Evolutionary conservation across 1,140 invertebrate species (phyloP).

Genomic region (Semibalanus balanoides): DNA sequence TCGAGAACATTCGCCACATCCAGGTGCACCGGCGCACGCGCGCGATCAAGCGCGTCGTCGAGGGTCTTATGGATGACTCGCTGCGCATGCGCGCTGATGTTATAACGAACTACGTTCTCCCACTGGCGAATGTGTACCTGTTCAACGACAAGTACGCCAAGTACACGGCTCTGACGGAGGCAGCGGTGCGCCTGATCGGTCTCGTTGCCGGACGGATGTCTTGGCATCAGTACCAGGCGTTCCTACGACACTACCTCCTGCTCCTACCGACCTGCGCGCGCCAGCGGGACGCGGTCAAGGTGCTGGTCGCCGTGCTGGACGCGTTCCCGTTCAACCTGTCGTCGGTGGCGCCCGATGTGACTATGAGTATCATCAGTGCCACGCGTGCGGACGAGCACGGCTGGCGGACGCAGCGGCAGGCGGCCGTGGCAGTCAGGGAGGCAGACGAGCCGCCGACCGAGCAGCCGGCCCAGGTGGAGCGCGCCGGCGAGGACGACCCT

Average conservation of each 20-base stretch:
- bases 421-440: background rate
- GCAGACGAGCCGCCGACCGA: background rate
- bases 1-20: conserved; percentile 36
- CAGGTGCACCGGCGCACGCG: conserved; percentile 28
- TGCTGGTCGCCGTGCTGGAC: conserved; percentile 37
- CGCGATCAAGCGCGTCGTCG: conserved; percentile 25
- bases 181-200: conserved; percentile 27
- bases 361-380: background rate
- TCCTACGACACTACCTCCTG: conserved; percentile 31
- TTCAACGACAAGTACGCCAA: conserved; percentile 31
- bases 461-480: background rate
- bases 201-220: conserved; percentile 28
- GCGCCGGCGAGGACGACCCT: too few relatives aligned
- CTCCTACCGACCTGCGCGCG: conserved; percentile 28
- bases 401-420: background rate
- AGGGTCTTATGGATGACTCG: background rate
- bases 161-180: conserved; percentile 32
- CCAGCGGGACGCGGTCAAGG: conserved; percentile 31
- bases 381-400: background rate
- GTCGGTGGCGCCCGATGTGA: conserved; percentile 13
- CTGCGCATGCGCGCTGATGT: conserved; percentile 16
- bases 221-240: conserved; percentile 31
- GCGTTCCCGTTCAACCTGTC: conserved; percentile 40
- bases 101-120: conserved; percentile 34
- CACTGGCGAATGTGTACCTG: conserved; percentile 34